phyloP scores from a whole-genome alignment of 1,140 invertebrate species.

The Pogonomyrmex barbatus region DNA sequence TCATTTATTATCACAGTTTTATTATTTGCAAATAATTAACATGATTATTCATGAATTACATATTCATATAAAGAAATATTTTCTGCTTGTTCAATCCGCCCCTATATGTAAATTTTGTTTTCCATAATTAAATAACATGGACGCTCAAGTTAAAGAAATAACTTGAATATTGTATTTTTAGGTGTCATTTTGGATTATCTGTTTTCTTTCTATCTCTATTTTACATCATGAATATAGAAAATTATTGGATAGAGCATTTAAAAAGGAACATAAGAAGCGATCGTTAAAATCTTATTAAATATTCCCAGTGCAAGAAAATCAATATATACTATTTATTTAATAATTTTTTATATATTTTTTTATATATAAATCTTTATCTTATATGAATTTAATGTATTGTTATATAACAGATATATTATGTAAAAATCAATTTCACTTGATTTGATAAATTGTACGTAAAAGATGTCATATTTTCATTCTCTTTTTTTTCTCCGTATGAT shows the following conservation, averaged over 20 bases:
- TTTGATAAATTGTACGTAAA: not conserved
- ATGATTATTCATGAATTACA: not conserved
- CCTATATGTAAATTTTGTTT: constrained; percentile 60
- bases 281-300: not conserved
- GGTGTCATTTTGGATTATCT: constrained; percentile 33
- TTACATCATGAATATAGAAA: not conserved
- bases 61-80: not conserved
- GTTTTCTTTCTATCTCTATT: constrained; percentile 13
- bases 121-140: constrained; percentile 50
- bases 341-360: not conserved
- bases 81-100: not conserved
- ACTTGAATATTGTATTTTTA: constrained; percentile 53
- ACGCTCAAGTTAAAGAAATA: constrained; percentile 50
- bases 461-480: not conserved
- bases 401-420: not conserved
- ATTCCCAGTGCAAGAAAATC: not conserved
- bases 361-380: not conserved
- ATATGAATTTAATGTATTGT: not conserved
- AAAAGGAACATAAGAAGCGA: not conserved
- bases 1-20: too few relatives aligned
- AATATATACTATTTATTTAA: not conserved
- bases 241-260: constrained; percentile 15
- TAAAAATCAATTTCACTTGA: not conserved
- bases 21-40: constrained; percentile 5
- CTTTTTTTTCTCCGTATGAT: not conserved